Conservation (phyloP, 2,113 vertebrate species). For the Nicator chloris region DNA sequence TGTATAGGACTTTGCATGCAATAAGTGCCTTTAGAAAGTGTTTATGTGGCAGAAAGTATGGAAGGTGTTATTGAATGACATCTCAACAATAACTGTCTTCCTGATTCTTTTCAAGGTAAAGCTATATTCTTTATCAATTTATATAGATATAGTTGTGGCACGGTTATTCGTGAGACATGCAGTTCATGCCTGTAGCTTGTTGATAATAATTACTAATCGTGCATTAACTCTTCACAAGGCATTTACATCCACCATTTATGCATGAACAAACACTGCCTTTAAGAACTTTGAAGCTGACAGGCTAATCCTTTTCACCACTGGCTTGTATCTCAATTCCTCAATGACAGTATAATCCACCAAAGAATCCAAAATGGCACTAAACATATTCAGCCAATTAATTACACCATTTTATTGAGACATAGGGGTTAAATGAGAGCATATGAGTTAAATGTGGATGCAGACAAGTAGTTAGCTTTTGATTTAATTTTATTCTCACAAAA, state of each 20-base stretch:
- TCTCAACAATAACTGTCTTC: not conserved
- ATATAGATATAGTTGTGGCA: not conserved
- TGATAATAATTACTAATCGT: conserved; percentile 21
- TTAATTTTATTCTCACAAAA: not conserved
- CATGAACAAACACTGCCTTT: not conserved
- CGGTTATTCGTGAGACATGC: not conserved
- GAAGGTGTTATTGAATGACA: not conserved
- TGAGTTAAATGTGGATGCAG: not conserved
- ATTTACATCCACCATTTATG: conserved; percentile 1
- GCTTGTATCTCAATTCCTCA: not conserved
- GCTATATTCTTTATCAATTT: not conserved
- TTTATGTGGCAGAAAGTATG: not conserved
- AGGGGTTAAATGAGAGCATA: not conserved
- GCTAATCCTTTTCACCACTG: conserved; percentile 1
- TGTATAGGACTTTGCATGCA: not conserved
- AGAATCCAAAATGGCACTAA: not conserved
- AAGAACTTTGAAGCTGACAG: not conserved
- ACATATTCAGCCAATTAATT: not conserved
- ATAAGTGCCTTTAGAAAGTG: not conserved
- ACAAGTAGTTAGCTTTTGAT: not conserved
- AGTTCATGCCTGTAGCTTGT: not conserved
- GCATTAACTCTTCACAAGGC: conserved; percentile 31
- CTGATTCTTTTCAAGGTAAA: not conserved
- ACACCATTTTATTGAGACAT: not conserved
- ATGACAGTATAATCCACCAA: not conserved